phyloP scores from a whole-genome alignment of 2,888 invertebrate species.

The Arrhopalites spinosus region DNA sequence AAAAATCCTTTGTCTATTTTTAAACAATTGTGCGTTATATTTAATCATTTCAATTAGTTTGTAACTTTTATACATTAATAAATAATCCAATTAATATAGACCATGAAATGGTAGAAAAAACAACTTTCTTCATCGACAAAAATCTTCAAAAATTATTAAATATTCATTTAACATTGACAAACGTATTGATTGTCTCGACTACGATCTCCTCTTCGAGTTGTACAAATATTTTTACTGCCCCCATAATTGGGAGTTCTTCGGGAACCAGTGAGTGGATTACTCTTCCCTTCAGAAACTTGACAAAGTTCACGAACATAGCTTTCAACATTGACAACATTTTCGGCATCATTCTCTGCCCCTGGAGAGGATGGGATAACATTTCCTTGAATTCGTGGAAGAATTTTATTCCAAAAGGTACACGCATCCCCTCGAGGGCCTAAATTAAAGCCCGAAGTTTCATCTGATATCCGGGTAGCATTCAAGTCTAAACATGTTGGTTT shows the following conservation, averaged over 20 bases:
- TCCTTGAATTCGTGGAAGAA: conserved; percentile 28
- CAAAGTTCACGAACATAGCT: background rate
- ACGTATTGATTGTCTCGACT: too few species aligned
- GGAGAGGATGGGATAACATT: background rate
- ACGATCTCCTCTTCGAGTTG: too few species aligned
- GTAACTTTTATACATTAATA: too few species aligned
- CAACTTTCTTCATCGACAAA: too few species aligned
- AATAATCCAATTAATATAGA: too few species aligned
- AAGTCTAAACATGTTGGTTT: conserved; percentile 42
- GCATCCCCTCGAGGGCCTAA: conserved; percentile 40
- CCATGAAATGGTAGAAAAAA: too few species aligned
- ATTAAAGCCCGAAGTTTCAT: conserved; percentile 20
- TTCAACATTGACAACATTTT: background rate
- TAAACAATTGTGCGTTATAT: too few species aligned
- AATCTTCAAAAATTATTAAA: too few species aligned
- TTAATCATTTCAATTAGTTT: too few species aligned
- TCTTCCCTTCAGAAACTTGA: background rate
- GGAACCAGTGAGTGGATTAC: background rate
- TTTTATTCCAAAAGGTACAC: conserved; percentile 48
- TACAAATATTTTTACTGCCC: too few species aligned
- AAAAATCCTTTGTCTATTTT: too few species aligned
- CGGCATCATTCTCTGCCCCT: background rate
- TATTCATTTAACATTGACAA: too few species aligned
- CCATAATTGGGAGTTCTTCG: background rate
- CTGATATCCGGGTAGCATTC: conserved; percentile 40